Evolutionary conservation across 1,140 invertebrate genomes (phyloP).

Genomic region (Papilio xuthus): DNA sequence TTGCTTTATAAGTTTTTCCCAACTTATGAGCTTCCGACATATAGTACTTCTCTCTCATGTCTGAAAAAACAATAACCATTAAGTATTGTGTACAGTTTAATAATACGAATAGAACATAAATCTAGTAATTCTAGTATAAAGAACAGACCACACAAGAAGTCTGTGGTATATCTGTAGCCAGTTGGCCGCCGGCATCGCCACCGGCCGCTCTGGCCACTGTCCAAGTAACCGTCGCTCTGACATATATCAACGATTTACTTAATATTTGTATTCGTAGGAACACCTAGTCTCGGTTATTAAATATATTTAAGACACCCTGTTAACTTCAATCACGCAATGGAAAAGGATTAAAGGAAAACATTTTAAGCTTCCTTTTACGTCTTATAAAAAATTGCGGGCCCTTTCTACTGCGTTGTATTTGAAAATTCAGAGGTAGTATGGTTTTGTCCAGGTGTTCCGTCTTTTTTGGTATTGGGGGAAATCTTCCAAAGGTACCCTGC

Average conservation of each 20-base stretch:
- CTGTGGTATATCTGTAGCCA: constrained; percentile 38
- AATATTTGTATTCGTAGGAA: constrained; percentile 29
- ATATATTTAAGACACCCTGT: not conserved
- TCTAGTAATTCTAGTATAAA: constrained; percentile 33
- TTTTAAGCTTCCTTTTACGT: not conserved
- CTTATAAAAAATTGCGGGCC: no score
- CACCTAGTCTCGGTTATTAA: not conserved
- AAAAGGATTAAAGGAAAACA: not conserved
- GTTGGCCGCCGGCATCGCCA: not conserved
- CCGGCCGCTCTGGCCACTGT: not conserved
- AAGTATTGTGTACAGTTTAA: no score
- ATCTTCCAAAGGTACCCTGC: no score
- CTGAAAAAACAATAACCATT: no score
- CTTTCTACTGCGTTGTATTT: no score
- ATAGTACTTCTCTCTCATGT: no score
- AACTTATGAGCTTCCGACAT: no score
- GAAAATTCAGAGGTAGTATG: no score
- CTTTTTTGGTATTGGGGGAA: no score
- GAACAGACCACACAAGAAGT: constrained; percentile 49
- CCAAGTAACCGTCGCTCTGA: constrained; percentile 14
- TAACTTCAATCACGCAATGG: not conserved
- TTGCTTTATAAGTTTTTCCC: no score
- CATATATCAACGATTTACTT: constrained; percentile 22
- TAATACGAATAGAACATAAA: not conserved
- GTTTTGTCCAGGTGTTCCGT: no score